Percentiles rank a stretch among this genome's conserved stretches.
phyloP scores from a whole-genome alignment of 2,113 vertebrate species.

The Eira barbara region DNA sequence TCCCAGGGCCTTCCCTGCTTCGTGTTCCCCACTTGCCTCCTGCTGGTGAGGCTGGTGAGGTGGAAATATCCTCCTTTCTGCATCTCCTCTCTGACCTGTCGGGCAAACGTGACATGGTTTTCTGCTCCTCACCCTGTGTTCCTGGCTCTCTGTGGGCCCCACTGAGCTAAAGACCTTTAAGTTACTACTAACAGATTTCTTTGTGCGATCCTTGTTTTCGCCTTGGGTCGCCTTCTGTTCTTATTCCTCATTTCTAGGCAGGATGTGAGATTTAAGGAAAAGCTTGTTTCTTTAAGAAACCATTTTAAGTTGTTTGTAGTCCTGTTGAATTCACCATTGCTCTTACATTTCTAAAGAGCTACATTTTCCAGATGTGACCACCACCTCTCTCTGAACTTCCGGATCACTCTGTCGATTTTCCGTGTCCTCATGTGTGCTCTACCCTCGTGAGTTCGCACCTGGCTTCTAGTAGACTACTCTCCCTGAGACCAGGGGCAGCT shows the following conservation, averaged over 20 bases:
- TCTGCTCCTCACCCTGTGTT: background rate
- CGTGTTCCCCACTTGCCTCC: background rate
- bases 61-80: background rate
- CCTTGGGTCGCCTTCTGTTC: background rate
- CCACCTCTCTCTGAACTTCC: background rate
- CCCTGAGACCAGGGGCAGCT: background rate
- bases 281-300: background rate
- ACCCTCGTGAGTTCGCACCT: background rate
- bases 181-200: background rate
- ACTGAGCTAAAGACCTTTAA: background rate
- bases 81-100: background rate
- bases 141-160: background rate
- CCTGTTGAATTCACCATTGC: background rate
- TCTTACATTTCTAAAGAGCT: background rate
- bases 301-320: background rate
- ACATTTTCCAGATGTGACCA: background rate
- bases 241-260: background rate
- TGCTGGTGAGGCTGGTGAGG: background rate
- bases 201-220: background rate
- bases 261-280: background rate
- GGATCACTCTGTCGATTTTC: background rate
- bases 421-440: background rate
- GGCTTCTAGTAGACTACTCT: background rate
- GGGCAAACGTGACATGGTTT: background rate
- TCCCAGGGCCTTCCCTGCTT: background rate